These are phyloP conservation scores for Drosophila anomelani DNA, from an alignment of 2,888 invertebrate genomes.

Conservation along the genomic window DNA sequence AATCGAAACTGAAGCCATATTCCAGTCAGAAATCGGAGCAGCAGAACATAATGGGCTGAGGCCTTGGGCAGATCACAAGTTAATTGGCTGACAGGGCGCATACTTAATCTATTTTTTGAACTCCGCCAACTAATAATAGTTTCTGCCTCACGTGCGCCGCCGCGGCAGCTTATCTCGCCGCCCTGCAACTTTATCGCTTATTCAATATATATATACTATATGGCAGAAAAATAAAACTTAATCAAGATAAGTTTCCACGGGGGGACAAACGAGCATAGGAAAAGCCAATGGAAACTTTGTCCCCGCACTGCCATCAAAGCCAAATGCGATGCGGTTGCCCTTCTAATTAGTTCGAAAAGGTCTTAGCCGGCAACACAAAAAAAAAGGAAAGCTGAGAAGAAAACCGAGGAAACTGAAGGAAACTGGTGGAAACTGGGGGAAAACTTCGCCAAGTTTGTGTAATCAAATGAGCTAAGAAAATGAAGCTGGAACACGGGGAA, in stretches of 20 bases:
- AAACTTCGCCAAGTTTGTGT: conserved; percentile 38
- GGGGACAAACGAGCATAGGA: conserved; percentile 19
- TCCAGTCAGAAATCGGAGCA: not conserved
- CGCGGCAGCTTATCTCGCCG: conserved; percentile 36
- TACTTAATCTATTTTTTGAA: conserved; percentile 56
- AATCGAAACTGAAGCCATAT: not conserved
- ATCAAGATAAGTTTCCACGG: conserved; percentile 32
- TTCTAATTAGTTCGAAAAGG: conserved; percentile 45
- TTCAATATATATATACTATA: conserved; percentile 18
- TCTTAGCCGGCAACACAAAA: conserved; percentile 22
- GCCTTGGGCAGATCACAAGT: conserved; percentile 29
- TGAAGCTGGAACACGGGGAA: conserved; percentile 7
- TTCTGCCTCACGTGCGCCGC: conserved; percentile 61
- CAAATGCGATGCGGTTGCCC: conserved; percentile 44
- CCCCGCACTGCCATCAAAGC: conserved; percentile 31
- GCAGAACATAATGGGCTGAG: conserved; percentile 3
- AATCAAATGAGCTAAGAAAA: conserved; percentile 41
- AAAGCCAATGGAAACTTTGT: conserved; percentile 38
- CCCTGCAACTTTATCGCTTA: conserved; percentile 32
- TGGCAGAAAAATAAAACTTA: conserved; percentile 33
- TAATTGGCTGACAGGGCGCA: conserved; percentile 68
- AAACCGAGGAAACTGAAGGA: not conserved
- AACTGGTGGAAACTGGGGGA: conserved; percentile 2
- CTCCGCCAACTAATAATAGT: conserved; percentile 52
- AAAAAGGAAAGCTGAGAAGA: conserved; percentile 9